These are phyloP conservation scores for Tetheella fluctuosa DNA, from an alignment of 2,888 invertebrate genomes.

Conservation along the genomic window DNA sequence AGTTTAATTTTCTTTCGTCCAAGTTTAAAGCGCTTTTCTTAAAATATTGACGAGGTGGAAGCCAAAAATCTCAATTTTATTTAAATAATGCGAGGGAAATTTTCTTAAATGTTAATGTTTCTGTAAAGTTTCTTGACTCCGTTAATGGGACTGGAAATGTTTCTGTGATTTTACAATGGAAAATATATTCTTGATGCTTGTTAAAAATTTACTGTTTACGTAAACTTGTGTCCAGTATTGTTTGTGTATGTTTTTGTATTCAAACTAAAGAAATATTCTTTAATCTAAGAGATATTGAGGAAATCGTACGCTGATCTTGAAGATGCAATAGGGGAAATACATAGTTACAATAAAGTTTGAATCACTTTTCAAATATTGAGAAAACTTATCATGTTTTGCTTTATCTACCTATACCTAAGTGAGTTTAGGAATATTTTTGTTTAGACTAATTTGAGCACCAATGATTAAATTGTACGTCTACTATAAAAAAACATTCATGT, in stretches of 20 bases:
- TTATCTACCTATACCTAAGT: too few relatives aligned
- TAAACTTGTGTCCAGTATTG: neutral
- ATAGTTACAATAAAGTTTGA: too few relatives aligned
- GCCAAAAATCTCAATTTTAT: conserved; percentile 44
- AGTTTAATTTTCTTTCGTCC: conserved; percentile 49
- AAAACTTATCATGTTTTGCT: too few relatives aligned
- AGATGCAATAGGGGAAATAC: too few relatives aligned
- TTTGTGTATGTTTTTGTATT: neutral
- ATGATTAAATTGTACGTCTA: too few relatives aligned
- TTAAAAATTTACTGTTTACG: neutral
- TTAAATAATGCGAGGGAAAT: conserved; percentile 28
- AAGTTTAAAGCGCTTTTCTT: conserved; percentile 39
- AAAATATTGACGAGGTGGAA: conserved; percentile 45
- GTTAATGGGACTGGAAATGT: conserved; percentile 32
- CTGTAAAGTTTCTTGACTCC: conserved; percentile 23
- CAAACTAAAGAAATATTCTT: neutral
- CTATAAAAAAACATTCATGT: too few relatives aligned
- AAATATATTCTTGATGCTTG: conserved; percentile 3
- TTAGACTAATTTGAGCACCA: too few relatives aligned
- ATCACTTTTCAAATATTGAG: too few relatives aligned
- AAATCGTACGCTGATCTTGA: neutral
- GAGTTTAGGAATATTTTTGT: too few relatives aligned
- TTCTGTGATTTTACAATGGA: conserved; percentile 22
- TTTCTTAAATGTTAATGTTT: conserved; percentile 32
- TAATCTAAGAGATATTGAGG: neutral